A percentile compares a stretch with the other conserved stretches of the same genome.
phyloP scores from a whole-genome alignment of 2,113 vertebrate genomes.

The Cyanistes caeruleus region DNA sequence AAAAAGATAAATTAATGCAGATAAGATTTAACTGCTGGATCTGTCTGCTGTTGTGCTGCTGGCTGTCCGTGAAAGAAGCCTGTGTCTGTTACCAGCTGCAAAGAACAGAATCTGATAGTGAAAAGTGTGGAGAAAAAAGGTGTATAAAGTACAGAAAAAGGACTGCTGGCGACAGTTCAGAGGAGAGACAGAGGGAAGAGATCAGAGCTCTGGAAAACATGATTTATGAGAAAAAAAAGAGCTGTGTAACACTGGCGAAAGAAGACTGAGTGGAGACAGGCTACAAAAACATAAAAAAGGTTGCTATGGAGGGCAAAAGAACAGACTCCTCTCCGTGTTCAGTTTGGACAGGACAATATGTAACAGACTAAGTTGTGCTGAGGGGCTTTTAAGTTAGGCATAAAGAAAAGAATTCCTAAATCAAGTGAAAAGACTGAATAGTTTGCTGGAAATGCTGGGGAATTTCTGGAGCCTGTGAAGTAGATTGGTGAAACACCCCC shows the following conservation, averaged over 20 bases:
- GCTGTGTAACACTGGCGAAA: neutral
- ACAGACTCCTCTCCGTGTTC: neutral
- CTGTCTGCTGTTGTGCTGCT: neutral
- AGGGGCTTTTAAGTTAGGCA: neutral
- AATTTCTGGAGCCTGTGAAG: neutral
- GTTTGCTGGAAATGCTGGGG: neutral
- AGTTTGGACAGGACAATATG: neutral
- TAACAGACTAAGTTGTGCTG: neutral
- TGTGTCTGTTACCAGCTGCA: neutral
- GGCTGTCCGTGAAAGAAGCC: neutral
- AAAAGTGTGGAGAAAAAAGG: neutral
- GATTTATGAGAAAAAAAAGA: neutral
- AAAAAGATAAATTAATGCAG: neutral
- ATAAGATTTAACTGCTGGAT: neutral
- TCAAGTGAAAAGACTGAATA: neutral
- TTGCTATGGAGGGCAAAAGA: neutral
- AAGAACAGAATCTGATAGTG: neutral
- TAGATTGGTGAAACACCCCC: neutral
- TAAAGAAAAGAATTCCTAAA: neutral
- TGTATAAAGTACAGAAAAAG: neutral
- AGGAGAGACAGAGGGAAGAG: neutral
- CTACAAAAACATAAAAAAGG: neutral
- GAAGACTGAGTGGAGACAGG: neutral
- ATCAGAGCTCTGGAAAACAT: neutral
- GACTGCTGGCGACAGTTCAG: neutral